Evolutionary conservation across 2,113 vertebrate genomes (phyloP), one percentile per base, ranked within the genome.

Genomic region (Chaetodon auriga): DNA sequence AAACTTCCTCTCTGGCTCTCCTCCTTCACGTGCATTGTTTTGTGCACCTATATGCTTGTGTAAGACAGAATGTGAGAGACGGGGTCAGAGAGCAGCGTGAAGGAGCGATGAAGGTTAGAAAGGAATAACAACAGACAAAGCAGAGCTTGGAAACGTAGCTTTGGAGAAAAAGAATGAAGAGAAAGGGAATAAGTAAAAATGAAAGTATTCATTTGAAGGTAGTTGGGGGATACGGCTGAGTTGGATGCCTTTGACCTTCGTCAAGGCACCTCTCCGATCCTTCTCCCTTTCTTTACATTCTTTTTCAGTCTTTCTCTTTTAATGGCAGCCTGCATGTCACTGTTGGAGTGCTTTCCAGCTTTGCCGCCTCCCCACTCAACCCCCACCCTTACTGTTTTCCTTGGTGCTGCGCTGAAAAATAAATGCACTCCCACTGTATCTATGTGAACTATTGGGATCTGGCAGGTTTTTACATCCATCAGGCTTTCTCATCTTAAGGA

Each of bases 401-500:
- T 72, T 84, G 51, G 83, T 74, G 49, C 78, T 76, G 73, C 84
- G 53, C 88, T 91, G 71, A 93, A 94, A 95, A 86, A 92, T 93
- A 80, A 88, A 95, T 93, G 92, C 80, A 89, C 90, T 92, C 74
- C 57, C 21, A 68, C 73, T 86, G 82, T 82, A 84, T 87, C 70
- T 74, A 48, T 87, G 58, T 65, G 69, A 87, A 82, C 83, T 68
- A 57, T 68, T 86, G 89, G 66, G 87, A 87, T 83, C 82, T 87
- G 82, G 69, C 57, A 80, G 78, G 70, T 70, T 57, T 85, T 79
- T 64, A 72, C 23, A 63, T 90, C 90, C 82, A 91, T 92, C 83
- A 84, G 76, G 88, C 89, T 90, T 91, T 65, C 16, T 93, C 91
- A 80, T 93, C 90, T 93, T 75, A 84, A 92, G 80, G 68, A 90